A percentile compares a stretch with the other conserved stretches of the same genome.
These are phyloP conservation scores for Solenodon paradoxus DNA, from an alignment of 2,113 vertebrate species.

Conservation along the genomic window DNA sequence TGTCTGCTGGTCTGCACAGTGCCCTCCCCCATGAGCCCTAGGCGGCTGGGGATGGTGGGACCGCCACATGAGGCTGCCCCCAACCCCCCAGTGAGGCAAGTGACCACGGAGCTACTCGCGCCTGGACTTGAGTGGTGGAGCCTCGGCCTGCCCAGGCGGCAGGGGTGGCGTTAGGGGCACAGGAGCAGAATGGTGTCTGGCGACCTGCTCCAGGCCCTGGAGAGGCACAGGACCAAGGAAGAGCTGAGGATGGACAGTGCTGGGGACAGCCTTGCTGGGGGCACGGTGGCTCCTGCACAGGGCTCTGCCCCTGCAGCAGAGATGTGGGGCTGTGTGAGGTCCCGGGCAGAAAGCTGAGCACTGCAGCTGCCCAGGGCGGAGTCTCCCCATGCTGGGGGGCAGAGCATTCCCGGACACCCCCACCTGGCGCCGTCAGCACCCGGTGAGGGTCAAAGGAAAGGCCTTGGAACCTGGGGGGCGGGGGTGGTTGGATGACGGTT, in stretches of 20 bases:
- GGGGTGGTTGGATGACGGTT: too few relatives aligned
- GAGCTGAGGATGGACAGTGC: constrained; percentile 77
- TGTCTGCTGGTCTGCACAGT: rapidly evolving
- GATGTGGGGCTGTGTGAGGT: constrained; percentile 76
- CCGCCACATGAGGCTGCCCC: not conserved
- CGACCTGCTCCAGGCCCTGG: constrained; percentile 78
- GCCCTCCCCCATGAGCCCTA: rapidly evolving
- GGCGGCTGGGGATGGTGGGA: not conserved
- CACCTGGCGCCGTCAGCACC: too few relatives aligned
- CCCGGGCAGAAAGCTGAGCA: constrained; percentile 79
- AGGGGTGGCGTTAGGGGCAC: not conserved
- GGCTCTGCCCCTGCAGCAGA: constrained; percentile 64
- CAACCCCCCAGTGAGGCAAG: rapidly evolving
- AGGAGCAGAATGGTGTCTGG: constrained; percentile 82
- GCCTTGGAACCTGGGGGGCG: too few relatives aligned
- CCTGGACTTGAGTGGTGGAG: constrained; percentile 76
- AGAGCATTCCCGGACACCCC: constrained; percentile 52
- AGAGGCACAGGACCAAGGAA: constrained; percentile 78
- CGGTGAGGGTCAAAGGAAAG: too few relatives aligned
- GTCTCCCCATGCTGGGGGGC: constrained; percentile 71
- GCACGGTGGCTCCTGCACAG: constrained; percentile 73
- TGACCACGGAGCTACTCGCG: rapidly evolving
- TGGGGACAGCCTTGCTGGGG: constrained; percentile 76
- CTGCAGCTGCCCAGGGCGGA: constrained; percentile 75
- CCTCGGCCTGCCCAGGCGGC: constrained; percentile 59